Conservation (phyloP, 2,888 invertebrate species). For the Norana najaformis region DNA sequence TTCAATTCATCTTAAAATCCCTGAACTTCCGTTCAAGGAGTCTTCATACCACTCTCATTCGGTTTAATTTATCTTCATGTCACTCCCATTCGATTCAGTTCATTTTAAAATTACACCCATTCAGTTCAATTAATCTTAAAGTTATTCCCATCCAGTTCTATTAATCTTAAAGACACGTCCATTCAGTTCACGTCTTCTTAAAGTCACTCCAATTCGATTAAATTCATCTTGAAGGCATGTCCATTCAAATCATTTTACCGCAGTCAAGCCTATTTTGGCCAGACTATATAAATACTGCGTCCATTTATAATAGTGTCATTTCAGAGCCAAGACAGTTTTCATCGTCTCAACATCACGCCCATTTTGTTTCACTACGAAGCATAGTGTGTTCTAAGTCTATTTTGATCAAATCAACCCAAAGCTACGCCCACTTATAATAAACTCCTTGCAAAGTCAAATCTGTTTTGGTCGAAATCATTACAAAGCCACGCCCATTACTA, state of each 20-base stretch:
- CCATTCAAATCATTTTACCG: not conserved
- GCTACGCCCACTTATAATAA: not conserved
- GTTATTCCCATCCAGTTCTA: not conserved
- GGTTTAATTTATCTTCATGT: too few relatives aligned
- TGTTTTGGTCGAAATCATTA: not conserved
- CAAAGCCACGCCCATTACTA: not conserved
- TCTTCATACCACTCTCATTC: too few relatives aligned
- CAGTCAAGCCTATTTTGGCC: not conserved
- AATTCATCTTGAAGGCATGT: too few relatives aligned
- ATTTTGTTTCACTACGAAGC: not conserved
- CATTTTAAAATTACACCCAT: not conserved
- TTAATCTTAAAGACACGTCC: not conserved
- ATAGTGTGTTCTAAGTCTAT: not conserved
- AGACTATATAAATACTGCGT: not conserved
- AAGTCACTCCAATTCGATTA: too few relatives aligned
- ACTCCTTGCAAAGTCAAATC: not conserved
- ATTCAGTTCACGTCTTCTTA: too few relatives aligned
- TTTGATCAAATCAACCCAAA: not conserved
- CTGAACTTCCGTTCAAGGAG: too few relatives aligned
- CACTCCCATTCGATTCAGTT: not conserved
- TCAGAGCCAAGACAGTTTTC: not conserved
- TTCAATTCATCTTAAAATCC: not conserved
- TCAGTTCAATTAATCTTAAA: too few relatives aligned
- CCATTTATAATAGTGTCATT: not conserved
- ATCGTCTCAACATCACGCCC: not conserved